Conservation (phyloP, 2,113 vertebrate genomes). For the Lophura nycthemera region DNA sequence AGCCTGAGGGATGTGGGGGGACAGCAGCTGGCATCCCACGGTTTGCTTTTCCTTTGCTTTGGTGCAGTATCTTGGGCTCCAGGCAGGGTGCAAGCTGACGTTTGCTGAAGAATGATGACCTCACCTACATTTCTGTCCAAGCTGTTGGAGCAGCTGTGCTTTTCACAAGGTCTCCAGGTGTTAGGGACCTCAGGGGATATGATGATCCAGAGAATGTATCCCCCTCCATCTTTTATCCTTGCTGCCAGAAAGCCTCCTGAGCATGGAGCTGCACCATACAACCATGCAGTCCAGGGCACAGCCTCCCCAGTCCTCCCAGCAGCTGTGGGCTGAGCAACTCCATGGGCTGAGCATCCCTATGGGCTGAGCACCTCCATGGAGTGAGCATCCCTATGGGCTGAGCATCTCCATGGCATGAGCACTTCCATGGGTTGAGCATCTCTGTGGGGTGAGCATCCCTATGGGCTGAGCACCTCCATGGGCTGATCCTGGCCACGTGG, state of each 20-base stretch:
- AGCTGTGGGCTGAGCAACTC: background rate
- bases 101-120: background rate
- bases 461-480: too few relatives aligned
- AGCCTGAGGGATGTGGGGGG: background rate
- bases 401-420: too few relatives aligned
- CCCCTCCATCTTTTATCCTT: background rate
- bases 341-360: too few relatives aligned
- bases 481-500: accelerated
- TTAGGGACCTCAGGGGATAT: too few relatives aligned
- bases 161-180: background rate
- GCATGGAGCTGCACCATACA: background rate
- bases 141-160: background rate
- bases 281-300: background rate
- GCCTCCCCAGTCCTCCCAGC: too few relatives aligned
- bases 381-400: too few relatives aligned
- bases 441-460: too few relatives aligned
- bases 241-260: accelerated
- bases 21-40: background rate
- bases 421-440: too few relatives aligned
- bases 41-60: background rate
- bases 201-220: accelerated
- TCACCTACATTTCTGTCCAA: background rate
- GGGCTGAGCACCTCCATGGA: too few relatives aligned
- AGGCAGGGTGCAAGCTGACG: accelerated
- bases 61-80: accelerated